Evolutionary conservation across 2,888 invertebrate genomes (phyloP).

Genomic region (Allacma fusca): DNA sequence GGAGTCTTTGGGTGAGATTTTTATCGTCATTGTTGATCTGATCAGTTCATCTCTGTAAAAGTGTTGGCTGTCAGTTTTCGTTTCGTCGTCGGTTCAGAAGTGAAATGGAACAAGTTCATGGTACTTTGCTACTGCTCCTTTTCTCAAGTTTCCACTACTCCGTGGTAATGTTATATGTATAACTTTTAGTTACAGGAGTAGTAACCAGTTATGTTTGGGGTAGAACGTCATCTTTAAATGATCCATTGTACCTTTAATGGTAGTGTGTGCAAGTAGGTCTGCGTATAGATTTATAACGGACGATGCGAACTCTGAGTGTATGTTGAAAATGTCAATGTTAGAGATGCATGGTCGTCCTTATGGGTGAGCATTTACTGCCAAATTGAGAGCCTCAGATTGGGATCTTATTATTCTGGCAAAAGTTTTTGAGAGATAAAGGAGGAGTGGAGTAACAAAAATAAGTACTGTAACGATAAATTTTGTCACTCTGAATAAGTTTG

Average conservation of each 20-base stretch:
- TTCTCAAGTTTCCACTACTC: neutral
- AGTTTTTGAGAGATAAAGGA: neutral
- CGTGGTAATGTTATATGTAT: no score
- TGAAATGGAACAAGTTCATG: slow-evolving; percentile 35
- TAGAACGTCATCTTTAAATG: neutral
- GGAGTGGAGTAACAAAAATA: neutral
- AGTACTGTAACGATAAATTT: no score
- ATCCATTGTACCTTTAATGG: neutral
- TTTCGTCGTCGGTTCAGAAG: slow-evolving; percentile 30
- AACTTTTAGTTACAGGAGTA: no score
- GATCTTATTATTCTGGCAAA: neutral
- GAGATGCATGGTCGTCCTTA: neutral
- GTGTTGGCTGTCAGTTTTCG: neutral
- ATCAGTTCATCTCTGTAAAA: slow-evolving; percentile 22
- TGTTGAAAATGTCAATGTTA: neutral
- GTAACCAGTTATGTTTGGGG: no score
- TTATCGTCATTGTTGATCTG: slow-evolving; percentile 21
- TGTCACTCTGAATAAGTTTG: no score
- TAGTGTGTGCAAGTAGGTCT: neutral
- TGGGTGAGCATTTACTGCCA: no score
- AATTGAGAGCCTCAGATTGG: no score
- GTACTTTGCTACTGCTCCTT: no score
- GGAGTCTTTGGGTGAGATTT: neutral
- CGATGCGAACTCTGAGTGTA: neutral
- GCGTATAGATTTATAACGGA: neutral